phyloP scores from a whole-genome alignment of 2,888 invertebrate genomes.

The Acleris sparsana region DNA sequence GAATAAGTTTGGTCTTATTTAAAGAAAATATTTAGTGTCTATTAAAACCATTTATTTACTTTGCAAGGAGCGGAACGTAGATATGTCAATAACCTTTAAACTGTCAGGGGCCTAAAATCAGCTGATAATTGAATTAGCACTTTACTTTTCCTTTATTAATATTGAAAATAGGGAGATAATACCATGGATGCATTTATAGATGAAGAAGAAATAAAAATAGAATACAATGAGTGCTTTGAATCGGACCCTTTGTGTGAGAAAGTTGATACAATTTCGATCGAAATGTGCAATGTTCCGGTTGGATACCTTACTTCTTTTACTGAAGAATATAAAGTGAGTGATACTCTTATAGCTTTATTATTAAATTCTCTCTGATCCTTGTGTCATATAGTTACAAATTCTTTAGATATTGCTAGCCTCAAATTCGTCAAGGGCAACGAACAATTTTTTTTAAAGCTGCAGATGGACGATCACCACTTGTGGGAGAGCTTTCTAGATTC shows the following conservation, averaged over 20 bases:
- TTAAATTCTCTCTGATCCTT: too few species aligned
- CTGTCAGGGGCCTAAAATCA: conserved; percentile 24
- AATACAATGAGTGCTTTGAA: conserved; percentile 52
- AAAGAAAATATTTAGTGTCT: too few species aligned
- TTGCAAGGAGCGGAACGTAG: conserved; percentile 14
- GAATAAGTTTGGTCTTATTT: too few species aligned
- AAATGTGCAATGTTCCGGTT: not conserved
- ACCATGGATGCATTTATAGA: conserved; percentile 41
- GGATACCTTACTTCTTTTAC: not conserved
- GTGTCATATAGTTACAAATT: too few species aligned
- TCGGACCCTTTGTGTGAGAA: conserved; percentile 49
- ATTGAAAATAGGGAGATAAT: not conserved
- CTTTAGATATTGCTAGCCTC: too few species aligned
- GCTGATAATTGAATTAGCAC: conserved; percentile 19
- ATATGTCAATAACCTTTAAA: conserved; percentile 22
- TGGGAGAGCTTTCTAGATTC: too few species aligned
- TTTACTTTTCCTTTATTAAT: not conserved
- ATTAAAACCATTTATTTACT: too few species aligned
- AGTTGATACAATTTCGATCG: not conserved
- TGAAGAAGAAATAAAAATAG: conserved; percentile 58
- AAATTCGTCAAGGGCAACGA: too few species aligned
- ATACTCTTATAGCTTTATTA: not conserved
- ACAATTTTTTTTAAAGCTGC: too few species aligned
- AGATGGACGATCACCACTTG: too few species aligned
- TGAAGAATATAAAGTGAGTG: conserved; percentile 16